Evolutionary conservation across 2,113 vertebrate species (phyloP).

Genomic region (Microtus richardsoni): DNA sequence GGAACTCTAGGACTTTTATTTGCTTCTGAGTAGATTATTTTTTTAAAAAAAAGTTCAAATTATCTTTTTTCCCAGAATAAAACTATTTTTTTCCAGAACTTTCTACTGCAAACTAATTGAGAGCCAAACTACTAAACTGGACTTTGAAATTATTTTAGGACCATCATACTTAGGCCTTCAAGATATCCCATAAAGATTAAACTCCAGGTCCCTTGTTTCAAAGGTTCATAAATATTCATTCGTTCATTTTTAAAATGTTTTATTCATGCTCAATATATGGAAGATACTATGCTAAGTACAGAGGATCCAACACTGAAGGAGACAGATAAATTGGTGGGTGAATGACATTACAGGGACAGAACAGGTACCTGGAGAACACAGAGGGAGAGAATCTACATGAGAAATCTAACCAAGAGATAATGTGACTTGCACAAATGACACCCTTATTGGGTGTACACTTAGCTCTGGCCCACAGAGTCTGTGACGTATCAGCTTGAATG

Average conservation of each 20-base stretch:
- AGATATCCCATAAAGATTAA: background rate
- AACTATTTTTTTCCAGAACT: background rate
- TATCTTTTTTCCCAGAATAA: constrained; percentile 5
- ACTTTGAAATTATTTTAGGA: constrained; percentile 45
- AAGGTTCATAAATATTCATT: constrained; percentile 14
- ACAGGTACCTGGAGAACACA: background rate
- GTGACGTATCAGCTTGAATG: background rate
- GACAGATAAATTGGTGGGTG: constrained; percentile 1
- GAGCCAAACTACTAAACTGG: constrained; percentile 2
- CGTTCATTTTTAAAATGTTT: constrained; percentile 49
- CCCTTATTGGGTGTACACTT: background rate
- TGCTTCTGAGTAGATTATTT: constrained; percentile 24
- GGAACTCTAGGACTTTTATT: constrained; percentile 36
- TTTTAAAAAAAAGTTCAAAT: constrained; percentile 3
- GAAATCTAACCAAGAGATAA: background rate
- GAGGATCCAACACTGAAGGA: background rate
- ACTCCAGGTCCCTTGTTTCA: constrained; percentile 6
- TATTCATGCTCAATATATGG: background rate
- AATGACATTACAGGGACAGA: background rate
- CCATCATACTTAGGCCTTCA: background rate
- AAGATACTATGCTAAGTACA: background rate
- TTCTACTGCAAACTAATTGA: constrained; percentile 31
- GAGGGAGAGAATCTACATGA: background rate
- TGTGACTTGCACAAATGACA: background rate
- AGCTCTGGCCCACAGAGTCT: background rate